These are phyloP conservation scores for Lypha dubia DNA, from an alignment of 2,888 invertebrate genomes.

Conservation along the genomic window DNA sequence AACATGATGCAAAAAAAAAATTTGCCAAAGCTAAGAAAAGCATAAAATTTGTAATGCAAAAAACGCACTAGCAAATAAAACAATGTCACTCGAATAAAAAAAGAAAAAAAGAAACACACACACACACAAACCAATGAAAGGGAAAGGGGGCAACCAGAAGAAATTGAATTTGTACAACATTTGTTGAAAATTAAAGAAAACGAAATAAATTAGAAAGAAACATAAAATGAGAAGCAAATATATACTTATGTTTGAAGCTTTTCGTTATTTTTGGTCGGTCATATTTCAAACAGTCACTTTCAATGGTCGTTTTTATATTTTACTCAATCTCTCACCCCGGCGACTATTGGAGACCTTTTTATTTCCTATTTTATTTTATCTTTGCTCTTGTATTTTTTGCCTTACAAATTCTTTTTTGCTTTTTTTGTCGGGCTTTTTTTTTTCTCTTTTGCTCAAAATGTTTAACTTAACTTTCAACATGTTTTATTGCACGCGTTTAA, in stretches of 20 bases:
- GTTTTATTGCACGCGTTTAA: slow-evolving; percentile 60
- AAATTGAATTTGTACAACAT: slow-evolving; percentile 61
- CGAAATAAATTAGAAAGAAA: slow-evolving; percentile 21
- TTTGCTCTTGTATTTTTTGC: no score
- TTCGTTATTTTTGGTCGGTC: slow-evolving; percentile 18
- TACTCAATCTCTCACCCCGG: neutral
- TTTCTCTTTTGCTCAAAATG: slow-evolving; percentile 2
- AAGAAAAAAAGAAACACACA: no score
- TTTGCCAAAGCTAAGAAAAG: neutral
- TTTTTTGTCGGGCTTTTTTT: neutral
- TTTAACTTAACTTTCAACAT: slow-evolving; percentile 58
- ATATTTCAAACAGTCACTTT: slow-evolving; percentile 50
- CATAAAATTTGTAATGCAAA: slow-evolving; percentile 14
- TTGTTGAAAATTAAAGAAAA: slow-evolving; percentile 49
- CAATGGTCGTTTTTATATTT: slow-evolving; percentile 4
- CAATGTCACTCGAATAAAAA: slow-evolving; percentile 25
- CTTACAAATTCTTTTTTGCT: neutral
- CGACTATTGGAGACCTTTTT: neutral
- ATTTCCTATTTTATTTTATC: neutral
- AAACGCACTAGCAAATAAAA: neutral
- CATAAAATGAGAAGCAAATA: slow-evolving; percentile 33
- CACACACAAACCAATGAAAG: neutral
- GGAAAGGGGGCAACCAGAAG: neutral
- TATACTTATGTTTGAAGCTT: slow-evolving; percentile 48
- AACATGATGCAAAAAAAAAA: slow-evolving; percentile 18